phyloP scores from a whole-genome alignment of 2,888 invertebrate species.

The Barypeithes pellucidus region DNA sequence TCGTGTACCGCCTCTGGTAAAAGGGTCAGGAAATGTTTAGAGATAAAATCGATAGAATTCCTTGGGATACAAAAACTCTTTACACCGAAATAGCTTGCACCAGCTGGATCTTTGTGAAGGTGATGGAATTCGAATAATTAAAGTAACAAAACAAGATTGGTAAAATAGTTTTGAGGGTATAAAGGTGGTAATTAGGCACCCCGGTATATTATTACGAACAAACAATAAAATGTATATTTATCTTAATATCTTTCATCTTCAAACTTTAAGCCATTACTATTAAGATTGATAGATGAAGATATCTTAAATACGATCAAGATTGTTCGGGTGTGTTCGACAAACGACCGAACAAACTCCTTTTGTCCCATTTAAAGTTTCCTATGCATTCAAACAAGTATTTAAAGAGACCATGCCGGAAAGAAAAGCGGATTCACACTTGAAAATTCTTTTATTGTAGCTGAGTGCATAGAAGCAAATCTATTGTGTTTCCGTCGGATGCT shows the following conservation, averaged over 20 bases:
- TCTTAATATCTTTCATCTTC: neutral
- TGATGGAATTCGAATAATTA: conserved; percentile 7
- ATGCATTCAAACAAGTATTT: conserved; percentile 48
- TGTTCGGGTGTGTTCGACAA: too few relatives aligned
- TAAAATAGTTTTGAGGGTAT: neutral
- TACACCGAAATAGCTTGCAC: conserved; percentile 23
- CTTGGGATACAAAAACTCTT: conserved; percentile 16
- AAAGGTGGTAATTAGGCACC: neutral
- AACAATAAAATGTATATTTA: too few relatives aligned
- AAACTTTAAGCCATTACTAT: neutral
- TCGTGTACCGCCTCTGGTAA: too few relatives aligned
- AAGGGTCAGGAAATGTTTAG: conserved; percentile 24
- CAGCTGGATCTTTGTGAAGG: neutral
- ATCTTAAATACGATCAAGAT: conserved; percentile 2
- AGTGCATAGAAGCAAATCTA: conserved; percentile 42
- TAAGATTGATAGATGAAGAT: neutral
- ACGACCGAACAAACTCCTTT: neutral
- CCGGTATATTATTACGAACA: too few relatives aligned
- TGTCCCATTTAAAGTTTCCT: conserved; percentile 38
- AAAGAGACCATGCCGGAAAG: conserved; percentile 43
- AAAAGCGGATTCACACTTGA: conserved; percentile 44
- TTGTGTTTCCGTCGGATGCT: conserved; percentile 40
- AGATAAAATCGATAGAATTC: conserved; percentile 21
- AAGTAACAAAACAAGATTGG: neutral
- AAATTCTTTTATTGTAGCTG: conserved; percentile 42